A percentile compares a stretch with the other conserved stretches of the same genome.
Conservation (phyloP, 2,113 vertebrate genomes). For the Haliaeetus leucogaster region DNA sequence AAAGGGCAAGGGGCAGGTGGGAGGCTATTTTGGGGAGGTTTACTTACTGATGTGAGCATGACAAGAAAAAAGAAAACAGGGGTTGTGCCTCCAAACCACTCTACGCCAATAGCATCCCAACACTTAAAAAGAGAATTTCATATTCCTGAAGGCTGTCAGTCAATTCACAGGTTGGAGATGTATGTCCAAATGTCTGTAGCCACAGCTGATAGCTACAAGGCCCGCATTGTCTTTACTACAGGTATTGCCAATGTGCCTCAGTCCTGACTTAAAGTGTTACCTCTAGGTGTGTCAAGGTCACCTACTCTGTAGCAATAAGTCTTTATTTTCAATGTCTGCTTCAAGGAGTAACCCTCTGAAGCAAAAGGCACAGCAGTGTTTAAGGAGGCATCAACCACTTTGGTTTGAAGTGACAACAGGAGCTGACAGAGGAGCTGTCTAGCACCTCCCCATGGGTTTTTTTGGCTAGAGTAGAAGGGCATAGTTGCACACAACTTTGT, state of each 20-base stretch:
- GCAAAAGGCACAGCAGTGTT: neutral
- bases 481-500: neutral
- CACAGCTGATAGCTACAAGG: neutral
- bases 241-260: neutral
- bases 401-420: neutral
- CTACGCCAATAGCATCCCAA: rapidly evolving
- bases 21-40: neutral
- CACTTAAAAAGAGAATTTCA: neutral
- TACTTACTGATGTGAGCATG: neutral
- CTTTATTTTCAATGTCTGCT: neutral
- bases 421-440: neutral
- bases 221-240: neutral
- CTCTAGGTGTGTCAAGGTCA: neutral
- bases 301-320: neutral
- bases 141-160: neutral
- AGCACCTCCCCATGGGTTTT: neutral
- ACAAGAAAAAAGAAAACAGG: neutral
- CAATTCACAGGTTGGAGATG: neutral
- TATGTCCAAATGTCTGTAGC: neutral
- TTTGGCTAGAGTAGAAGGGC: neutral
- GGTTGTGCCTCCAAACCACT: neutral
- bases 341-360: neutral
- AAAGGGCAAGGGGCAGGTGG: neutral
- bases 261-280: neutral
- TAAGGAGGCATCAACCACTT: neutral